Percentiles rank a stretch among this genome's conserved stretches.
These are phyloP conservation scores for human DNA, from an alignment of 2,113 vertebrate species.

Conservation along the genomic window GRCh38 chr2:145013001-145013500, in stretches of 20 bases:
- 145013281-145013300: neutral
- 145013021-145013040: neutral
- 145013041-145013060: neutral
- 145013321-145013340: neutral
- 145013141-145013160: neutral
- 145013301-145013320: neutral
- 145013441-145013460: neutral
- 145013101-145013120: conserved; percentile 10
- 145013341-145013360: neutral
- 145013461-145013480: neutral
- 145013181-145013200: neutral
- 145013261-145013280: neutral
- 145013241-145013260: neutral
- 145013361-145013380: neutral
- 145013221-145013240: neutral
- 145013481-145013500: neutral
- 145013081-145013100: neutral
- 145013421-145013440: neutral
- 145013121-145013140: neutral
- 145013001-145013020: neutral
- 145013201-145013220: neutral
- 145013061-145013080: neutral
- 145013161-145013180: neutral
- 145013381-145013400: neutral
- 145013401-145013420: neutral